Conservation (phyloP, 1,140 invertebrate genomes). For the Yoshiicerus persimilis region DNA sequence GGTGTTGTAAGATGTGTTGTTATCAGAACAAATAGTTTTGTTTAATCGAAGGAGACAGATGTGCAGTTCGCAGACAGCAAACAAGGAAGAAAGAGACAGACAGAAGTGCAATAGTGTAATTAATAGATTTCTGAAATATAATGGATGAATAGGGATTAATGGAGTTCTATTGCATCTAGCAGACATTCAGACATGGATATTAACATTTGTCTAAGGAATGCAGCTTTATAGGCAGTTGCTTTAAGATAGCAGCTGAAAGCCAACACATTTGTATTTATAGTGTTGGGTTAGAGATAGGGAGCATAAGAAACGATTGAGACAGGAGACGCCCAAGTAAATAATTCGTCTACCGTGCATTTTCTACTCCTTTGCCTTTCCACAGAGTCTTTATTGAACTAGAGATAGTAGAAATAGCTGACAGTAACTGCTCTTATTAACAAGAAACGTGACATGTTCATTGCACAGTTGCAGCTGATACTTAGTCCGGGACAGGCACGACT, state of each 20-base stretch:
- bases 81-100: background rate
- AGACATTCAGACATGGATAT: background rate
- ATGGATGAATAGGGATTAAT: constrained; percentile 34
- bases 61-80: background rate
- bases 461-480: constrained; percentile 3
- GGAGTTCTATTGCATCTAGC: background rate
- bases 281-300: background rate
- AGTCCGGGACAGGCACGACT: background rate
- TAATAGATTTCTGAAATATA: background rate
- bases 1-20: too few species aligned
- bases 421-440: background rate
- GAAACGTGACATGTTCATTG: constrained; percentile 5
- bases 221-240: background rate
- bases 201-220: background rate
- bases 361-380: background rate
- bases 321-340: background rate
- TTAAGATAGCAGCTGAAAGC: too few species aligned
- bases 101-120: background rate
- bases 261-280: too few species aligned
- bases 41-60: background rate
- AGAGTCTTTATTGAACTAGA: background rate
- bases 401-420: background rate
- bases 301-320: background rate
- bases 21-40: constrained; percentile 1
- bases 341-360: background rate